Conservation (phyloP, 2,888 invertebrate species). For the Spodoptera picta region DNA sequence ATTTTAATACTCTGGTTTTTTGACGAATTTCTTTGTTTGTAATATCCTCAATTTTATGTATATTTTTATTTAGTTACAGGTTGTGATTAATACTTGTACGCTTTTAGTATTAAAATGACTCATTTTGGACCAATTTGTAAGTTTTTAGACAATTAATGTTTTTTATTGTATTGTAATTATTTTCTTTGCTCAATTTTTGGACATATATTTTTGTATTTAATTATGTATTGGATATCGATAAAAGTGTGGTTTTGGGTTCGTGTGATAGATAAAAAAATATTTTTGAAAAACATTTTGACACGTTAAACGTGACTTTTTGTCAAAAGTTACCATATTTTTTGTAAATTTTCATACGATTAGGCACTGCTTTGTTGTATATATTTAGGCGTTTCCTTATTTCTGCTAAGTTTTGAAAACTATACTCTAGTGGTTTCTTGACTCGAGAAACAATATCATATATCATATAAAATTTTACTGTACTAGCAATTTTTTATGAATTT, state of each 20-base stretch:
- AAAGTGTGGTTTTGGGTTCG: constrained; percentile 32
- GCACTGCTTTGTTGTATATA: constrained; percentile 51
- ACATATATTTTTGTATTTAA: background rate
- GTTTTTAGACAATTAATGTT: constrained; percentile 12
- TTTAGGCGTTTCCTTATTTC: constrained; percentile 24
- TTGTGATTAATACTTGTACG: constrained; percentile 21
- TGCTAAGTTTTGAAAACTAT: constrained; percentile 22
- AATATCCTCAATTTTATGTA: background rate
- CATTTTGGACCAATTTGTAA: background rate
- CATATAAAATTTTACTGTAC: constrained; percentile 11
- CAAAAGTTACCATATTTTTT: constrained; percentile 40
- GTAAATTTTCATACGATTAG: constrained; percentile 17
- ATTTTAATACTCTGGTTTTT: too few relatives aligned
- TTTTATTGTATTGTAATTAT: background rate
- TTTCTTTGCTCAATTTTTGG: constrained; percentile 44
- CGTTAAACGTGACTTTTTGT: constrained; percentile 28
- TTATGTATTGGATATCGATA: too few relatives aligned
- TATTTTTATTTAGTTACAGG: background rate
- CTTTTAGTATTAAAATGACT: constrained; percentile 6
- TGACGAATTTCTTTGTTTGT: constrained; percentile 1
- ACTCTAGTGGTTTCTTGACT: constrained; percentile 10
- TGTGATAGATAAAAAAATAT: constrained; percentile 31
- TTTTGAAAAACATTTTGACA: constrained; percentile 12
- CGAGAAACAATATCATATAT: too few relatives aligned
- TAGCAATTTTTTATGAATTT: constrained; percentile 15